These are phyloP conservation scores for Oedothorax gibbosus DNA, from an alignment of 1,140 invertebrate genomes.

Conservation along the genomic window DNA sequence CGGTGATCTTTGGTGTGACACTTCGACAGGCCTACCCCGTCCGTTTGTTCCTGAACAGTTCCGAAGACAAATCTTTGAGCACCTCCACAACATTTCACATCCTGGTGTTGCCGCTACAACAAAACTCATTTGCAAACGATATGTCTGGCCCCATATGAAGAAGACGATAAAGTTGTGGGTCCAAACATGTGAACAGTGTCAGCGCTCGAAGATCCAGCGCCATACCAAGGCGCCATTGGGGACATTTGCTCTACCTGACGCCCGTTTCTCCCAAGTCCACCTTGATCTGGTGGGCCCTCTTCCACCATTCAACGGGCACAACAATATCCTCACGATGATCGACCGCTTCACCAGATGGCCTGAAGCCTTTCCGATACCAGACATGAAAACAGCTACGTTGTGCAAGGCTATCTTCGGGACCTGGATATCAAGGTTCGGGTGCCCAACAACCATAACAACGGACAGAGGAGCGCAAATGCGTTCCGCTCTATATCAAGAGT, in stretches of 20 bases:
- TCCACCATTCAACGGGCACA: slow-evolving; percentile 58
- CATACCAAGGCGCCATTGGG: slow-evolving; percentile 57
- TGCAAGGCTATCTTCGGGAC: slow-evolving; percentile 63
- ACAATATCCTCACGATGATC: slow-evolving; percentile 67
- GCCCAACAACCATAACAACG: slow-evolving; percentile 65
- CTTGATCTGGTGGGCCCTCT: slow-evolving; percentile 66
- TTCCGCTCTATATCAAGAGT: slow-evolving; percentile 59
- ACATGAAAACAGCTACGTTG: slow-evolving; percentile 65
- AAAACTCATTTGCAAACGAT: slow-evolving; percentile 67
- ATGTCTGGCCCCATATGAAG: slow-evolving; percentile 68
- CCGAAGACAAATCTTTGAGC: slow-evolving; percentile 61
- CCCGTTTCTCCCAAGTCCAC: slow-evolving; percentile 12
- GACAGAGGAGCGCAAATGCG: slow-evolving; percentile 68
- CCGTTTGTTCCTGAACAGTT: slow-evolving; percentile 9
- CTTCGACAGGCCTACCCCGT: not conserved
- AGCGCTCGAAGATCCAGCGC: slow-evolving; percentile 62
- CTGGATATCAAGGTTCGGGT: slow-evolving; percentile 68
- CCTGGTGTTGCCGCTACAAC: slow-evolving; percentile 62
- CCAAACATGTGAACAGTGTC: slow-evolving; percentile 61
- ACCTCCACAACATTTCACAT: slow-evolving; percentile 64
- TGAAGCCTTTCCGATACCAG: slow-evolving; percentile 66
- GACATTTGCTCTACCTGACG: slow-evolving; percentile 53
- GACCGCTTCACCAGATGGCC: slow-evolving; percentile 69
- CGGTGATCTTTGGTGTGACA: not conserved
- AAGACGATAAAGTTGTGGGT: slow-evolving; percentile 62